Conservation (phyloP, 2,888 invertebrate genomes). For the Dromius quadrimaculatus region DNA sequence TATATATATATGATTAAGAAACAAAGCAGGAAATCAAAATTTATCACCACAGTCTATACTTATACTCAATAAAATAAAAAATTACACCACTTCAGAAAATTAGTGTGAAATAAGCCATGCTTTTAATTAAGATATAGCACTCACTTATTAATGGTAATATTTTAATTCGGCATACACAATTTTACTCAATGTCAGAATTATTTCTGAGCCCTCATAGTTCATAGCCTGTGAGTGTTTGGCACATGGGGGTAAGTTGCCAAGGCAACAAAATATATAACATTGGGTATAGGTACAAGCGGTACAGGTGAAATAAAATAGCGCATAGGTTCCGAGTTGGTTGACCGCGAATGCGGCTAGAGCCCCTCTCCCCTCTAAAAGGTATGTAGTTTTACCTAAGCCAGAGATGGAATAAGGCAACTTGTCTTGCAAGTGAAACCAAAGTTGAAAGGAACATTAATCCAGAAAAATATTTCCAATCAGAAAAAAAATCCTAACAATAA, state of each 20-base stretch:
- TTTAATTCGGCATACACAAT: conserved; percentile 4
- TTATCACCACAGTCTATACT: no score
- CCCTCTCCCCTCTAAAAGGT: neutral
- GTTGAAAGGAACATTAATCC: no score
- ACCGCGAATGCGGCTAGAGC: conserved; percentile 44
- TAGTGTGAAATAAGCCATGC: no score
- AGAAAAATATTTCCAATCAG: no score
- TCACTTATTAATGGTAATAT: neutral
- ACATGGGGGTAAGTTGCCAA: conserved; percentile 56
- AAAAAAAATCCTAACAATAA: no score
- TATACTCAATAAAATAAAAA: no score
- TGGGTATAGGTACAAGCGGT: conserved; percentile 55
- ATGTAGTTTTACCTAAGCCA: neutral
- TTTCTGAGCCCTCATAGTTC: neutral
- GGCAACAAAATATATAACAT: conserved; percentile 60
- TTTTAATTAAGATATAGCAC: no score
- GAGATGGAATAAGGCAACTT: neutral
- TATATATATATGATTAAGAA: no score
- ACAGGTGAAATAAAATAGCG: conserved; percentile 33
- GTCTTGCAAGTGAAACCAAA: no score
- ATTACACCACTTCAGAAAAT: no score
- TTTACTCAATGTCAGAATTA: neutral
- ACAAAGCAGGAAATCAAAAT: no score
- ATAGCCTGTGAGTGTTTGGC: conserved; percentile 51
- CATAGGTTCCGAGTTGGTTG: conserved; percentile 45